phyloP scores from a whole-genome alignment of 2,797 vertebrate genomes.

The Smutsia gigantea region DNA sequence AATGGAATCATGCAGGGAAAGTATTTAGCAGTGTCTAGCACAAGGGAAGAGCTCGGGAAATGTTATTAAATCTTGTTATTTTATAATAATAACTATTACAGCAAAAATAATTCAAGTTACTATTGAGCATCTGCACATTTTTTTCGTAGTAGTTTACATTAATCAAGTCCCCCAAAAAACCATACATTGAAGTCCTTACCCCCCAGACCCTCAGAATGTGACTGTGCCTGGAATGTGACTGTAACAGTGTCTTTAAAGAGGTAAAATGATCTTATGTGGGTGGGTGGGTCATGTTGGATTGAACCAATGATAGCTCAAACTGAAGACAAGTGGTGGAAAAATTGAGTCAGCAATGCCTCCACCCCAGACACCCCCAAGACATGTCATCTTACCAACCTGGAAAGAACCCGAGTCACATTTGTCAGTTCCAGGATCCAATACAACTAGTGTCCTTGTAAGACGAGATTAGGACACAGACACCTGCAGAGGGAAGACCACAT shows the following conservation, averaged over 20 bases:
- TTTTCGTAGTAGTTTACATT: not conserved
- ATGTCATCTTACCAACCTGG: too few species aligned
- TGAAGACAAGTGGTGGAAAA: too few species aligned
- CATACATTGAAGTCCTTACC: not conserved
- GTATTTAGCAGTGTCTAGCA: not conserved
- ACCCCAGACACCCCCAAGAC: too few species aligned
- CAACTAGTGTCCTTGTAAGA: not conserved
- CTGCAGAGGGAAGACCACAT: accelerated
- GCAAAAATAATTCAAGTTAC: not conserved
- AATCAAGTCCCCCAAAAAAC: not conserved
- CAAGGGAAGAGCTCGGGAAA: not conserved
- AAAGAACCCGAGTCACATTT: too few species aligned
- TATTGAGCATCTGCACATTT: not conserved
- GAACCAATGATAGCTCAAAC: too few species aligned
- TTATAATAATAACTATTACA: not conserved
- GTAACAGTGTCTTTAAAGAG: not conserved
- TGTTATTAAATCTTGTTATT: not conserved
- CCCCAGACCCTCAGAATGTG: not conserved
- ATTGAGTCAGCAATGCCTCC: too few species aligned
- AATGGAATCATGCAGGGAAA: not conserved
- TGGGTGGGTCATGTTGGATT: too few species aligned
- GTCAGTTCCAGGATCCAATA: not conserved
- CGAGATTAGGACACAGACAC: not conserved
- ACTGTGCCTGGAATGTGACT: not conserved
- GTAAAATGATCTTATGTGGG: too few species aligned